These are phyloP conservation scores for Aphaenogaster ashmeadi DNA, from an alignment of 1,140 invertebrate species.

Conservation along the genomic window DNA sequence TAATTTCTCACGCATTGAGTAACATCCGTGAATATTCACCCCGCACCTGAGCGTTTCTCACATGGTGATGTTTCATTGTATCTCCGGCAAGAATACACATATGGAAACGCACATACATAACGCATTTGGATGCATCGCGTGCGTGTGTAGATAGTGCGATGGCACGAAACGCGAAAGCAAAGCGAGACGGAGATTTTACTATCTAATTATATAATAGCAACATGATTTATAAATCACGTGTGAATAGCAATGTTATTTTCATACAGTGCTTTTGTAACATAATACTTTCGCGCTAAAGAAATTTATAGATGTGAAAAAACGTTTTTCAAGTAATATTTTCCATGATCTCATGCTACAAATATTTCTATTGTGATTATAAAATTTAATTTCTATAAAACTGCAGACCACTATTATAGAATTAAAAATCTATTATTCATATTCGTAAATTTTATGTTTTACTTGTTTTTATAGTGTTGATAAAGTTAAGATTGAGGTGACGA, in stretches of 20 bases:
- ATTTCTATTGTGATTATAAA: background rate
- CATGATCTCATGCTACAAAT: background rate
- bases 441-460: background rate
- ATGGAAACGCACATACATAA: slow-evolving; percentile 9
- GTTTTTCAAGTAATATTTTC: background rate
- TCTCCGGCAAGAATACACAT: background rate
- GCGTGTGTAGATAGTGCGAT: background rate
- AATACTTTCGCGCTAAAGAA: background rate
- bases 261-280: background rate
- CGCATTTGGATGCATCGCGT: slow-evolving; percentile 13
- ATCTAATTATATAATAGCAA: slow-evolving; percentile 22
- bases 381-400: background rate
- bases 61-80: slow-evolving; percentile 49
- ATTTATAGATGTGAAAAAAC: background rate
- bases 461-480: background rate
- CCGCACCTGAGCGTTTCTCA: slow-evolving; percentile 41
- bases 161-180: slow-evolving; percentile 23
- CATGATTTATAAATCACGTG: background rate
- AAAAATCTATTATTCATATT: background rate
- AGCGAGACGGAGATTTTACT: background rate
- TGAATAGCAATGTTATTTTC: background rate
- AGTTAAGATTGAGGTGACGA: background rate
- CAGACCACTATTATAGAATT: background rate
- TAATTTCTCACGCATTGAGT: slow-evolving; percentile 51
- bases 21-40: slow-evolving; percentile 46